Evolutionary conservation across 2,888 invertebrate genomes (phyloP), one percentile per base, ranked within the genome.

Genomic region (Abrostola tripartita): DNA sequence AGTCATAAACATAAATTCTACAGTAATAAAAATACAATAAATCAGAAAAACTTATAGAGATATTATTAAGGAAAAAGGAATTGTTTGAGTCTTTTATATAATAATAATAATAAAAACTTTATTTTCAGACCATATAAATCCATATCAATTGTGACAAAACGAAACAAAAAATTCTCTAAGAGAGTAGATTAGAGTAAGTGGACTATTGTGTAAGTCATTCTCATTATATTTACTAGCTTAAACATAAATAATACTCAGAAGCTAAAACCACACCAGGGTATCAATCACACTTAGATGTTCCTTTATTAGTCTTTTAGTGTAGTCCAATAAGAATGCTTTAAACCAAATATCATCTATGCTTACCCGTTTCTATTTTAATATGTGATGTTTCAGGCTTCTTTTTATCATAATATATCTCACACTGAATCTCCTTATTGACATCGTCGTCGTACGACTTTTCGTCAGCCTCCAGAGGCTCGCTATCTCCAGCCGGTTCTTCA

Each of bases 381-480:
- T 94, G 93, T 49, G 92, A 87, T 62, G 88, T 90, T 75, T 92
- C 92, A 9, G 88, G 88, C 72, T 92, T 93, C 58, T 85, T 88
- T 70, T 88, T 92, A 40, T 87, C 85, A 59, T 86, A 85, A 55
- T 72, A 79, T 9, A 62, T 79, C 72, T 77, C 68, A 67, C 74
- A 65, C 53, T 72, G 63, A 40, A 65, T 56, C 42, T 70, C 74
- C 37, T 67, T 75, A 12, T 65, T 70, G 24, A 56, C n/a, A 9
- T 71, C 72, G 12, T 68, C 75, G 38, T 74, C 80, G 49, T 67
- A 75, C n/a, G 67, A 70, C 50, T 73, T 76, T 49, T 76, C 59
- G 36, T 82, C 82, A 36, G 67, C 64, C 58, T 74, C 62, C 24
- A 65, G 70, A 11, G 77, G 74, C 12, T 76, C 79, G 57, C 72